Evolutionary conservation across 2,888 invertebrate species (phyloP), one percentile per base, ranked within the genome.

Genomic region (Pyralis farinalis): DNA sequence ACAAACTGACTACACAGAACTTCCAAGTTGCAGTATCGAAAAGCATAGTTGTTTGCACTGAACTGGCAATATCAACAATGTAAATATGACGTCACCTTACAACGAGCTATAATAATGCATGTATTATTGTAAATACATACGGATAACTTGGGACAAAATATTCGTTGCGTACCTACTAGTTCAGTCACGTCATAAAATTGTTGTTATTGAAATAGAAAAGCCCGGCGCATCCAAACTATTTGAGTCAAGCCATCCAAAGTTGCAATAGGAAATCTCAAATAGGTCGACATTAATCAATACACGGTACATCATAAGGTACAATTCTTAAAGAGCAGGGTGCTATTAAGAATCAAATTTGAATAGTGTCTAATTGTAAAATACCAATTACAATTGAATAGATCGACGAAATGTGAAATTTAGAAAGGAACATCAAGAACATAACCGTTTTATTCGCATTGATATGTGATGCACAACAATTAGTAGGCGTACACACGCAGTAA

Each of bases 1-100:
- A 69, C 69, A 68, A 74, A 72, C 78, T 71, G 69, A 80, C 73
- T 76, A 81, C 69, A 72, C 64, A 66, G 69, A 72, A 75, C 61
- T 56, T 68, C n/a, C 71, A 51, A 61, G 55, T 61, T 62, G 51
- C 61, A 54, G 59, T 68, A 63, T 64, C 53, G 60, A 60, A 58
- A 65, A 60, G 56, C 61, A 65, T 64, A 57, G 36, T 47, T 40
- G 3, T 28, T 27, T 11, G 5, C 8, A 11, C 21, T 31, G 29
- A 20, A 16, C 16, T 2, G 16, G 16, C 4, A 16, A 21, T 31
- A 22, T 30, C 30, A 30, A 31, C 25, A n/a, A 25, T 25, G 12
- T 11, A 1, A 8, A 1, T 8, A 1, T 8, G 5, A 31, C 10
- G 10, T 31, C 4, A 8, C 3, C 12, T 11, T 31, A 12, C 10